Evolutionary conservation across 2,113 vertebrate genomes (phyloP), one percentile per base, ranked within the genome.

Genomic region (Ranitomeya imitator): DNA sequence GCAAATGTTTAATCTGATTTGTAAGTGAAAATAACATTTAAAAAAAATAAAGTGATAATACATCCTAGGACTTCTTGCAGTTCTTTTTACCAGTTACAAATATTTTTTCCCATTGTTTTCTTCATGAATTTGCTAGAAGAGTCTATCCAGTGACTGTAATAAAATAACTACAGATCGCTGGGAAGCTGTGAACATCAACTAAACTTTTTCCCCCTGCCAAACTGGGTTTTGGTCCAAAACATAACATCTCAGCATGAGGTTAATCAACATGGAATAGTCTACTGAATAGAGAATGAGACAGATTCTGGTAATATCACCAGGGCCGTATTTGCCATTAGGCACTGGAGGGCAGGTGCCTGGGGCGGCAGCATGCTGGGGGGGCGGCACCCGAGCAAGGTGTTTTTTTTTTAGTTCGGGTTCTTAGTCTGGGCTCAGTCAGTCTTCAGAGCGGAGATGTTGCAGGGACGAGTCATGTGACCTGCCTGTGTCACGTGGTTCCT

Each of bases 31-130:
- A 45, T 45, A 45, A 45, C 37, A 45, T 45, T 45, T 45, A 2
- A 45, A 4, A 45, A 45, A 45, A 45, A 45, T n/a, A 14, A 13
- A 13, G 14, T 55, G 55, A 78, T 45, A 54, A n/a, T 6, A 0
- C 14, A 31, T 11, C 2, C 21, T 57, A n/a, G 21, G 55, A 23
- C 12, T 12, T 14, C 90, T 93, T 94, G 91, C 91, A 81, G 92
- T 92, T 91, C 90, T 89, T 91, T 93, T 94, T 92, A 94, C 92
- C 90, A 90, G 90, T 91, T 89, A 87, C 90, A 92, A 92, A 26
- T 92, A 55, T 92, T 94, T 45, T 55, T 92, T 92, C 93, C 90
- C 86, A 93, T 92, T 86, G 73, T 90, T 92, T 92, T 83, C 90
- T 91, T 73, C 91, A 89, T 86, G 84, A 86, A 86, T 93, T 88